Evolutionary conservation across 2,888 invertebrate species (phyloP).

Genomic region (Iselma pallidipennis): DNA sequence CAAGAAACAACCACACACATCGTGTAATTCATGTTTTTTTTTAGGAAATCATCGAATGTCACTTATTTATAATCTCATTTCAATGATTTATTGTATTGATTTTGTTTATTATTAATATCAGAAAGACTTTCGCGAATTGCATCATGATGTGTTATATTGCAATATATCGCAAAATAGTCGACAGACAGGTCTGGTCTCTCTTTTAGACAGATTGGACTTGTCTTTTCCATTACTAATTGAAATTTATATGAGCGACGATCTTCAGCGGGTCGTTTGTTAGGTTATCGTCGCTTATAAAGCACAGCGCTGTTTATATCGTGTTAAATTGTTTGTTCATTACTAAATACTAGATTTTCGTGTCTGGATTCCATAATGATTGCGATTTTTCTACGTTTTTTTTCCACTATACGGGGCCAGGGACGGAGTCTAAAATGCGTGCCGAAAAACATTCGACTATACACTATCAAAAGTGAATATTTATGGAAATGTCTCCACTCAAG

Average conservation of each 20-base stretch:
- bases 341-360: constrained; percentile 18
- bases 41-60: constrained; percentile 4
- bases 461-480: constrained; percentile 32
- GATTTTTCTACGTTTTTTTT: constrained; percentile 8
- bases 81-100: background rate
- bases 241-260: constrained; percentile 16
- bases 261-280: constrained; percentile 12
- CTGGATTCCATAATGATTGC: constrained; percentile 11
- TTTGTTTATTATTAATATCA: background rate
- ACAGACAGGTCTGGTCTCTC: background rate
- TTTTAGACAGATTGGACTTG: background rate
- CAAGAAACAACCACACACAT: constrained; percentile 41
- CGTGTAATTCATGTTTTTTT: constrained; percentile 12
- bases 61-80: background rate
- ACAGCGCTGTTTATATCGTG: constrained; percentile 16
- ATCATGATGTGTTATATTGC: background rate
- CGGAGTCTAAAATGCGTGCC: constrained; percentile 32
- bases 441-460: constrained; percentile 35
- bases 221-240: constrained; percentile 23
- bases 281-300: constrained; percentile 12
- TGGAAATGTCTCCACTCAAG: constrained; percentile 34
- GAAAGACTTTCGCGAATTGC: background rate
- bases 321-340: constrained; percentile 18
- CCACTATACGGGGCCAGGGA: background rate
- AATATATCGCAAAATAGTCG: background rate